Evolutionary conservation across 2,113 vertebrate species (phyloP), one percentile per base, ranked within the genome.

Genomic region (Apeltes quadracus): DNA sequence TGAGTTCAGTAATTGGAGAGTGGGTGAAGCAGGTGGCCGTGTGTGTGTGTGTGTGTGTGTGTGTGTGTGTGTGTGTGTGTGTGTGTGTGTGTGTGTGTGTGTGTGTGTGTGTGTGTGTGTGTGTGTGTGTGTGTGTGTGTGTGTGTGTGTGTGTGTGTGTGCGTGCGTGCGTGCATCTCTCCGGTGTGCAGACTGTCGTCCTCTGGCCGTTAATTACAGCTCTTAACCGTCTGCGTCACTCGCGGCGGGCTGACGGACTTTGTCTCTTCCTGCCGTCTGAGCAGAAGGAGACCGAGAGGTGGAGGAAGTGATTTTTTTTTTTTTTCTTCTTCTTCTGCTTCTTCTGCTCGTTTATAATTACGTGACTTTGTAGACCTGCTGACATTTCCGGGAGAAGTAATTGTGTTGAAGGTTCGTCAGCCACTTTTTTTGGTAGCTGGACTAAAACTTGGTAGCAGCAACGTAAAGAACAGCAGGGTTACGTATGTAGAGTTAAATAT

Each of bases 151-250:
- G 44, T 71, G 57, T 69, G 67, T 56, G 51, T 56, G 66, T 64
- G 70, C 62, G 64, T 69, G 75, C 51, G 53, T 62, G 57, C 34
- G 22, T 20, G 29, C 22, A 64, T 25, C 51, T 75, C 43, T 57
- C 14, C 54, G 15, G 57, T 53, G 44, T 53, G 66, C 73, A 61
- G 72, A 46, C 25, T 69, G 69, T 76, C 78, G 71, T 70, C 69
- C 70, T 82, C 46, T 7, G 20, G 46, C 69, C 48, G 58, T 67
- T 87, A 85, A 89, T 87, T 82, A 87, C 84, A 70, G 62, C 67
- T 79, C 72, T 48, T 62, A 63, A 46, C 46, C 22, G 34, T 55
- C 81, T 25, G 70, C 22, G 11, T 81, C 77, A 73, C 61, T 23
- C 67, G 56, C 46, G 11, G 50, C 9, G 38, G 70, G 65, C 38